Conservation (phyloP, 2,888 invertebrate species). For the Eilema griseolum region DNA sequence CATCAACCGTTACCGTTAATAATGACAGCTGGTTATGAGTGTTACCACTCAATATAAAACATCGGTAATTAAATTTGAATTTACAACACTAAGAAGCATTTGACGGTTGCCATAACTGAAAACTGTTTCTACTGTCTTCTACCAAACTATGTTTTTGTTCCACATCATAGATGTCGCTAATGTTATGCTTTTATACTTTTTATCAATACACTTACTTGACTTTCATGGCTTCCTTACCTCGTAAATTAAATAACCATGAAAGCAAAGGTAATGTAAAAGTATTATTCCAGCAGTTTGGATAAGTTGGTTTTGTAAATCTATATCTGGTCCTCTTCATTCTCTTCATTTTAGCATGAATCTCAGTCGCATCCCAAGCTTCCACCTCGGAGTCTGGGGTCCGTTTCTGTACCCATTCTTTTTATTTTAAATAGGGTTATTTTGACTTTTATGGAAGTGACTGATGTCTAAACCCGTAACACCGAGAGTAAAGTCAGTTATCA, state of each 20-base stretch:
- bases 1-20: conserved; percentile 66
- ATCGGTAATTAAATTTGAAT: not conserved
- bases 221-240: not conserved
- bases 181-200: not conserved
- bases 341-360: too few species aligned
- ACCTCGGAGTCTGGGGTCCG: too few species aligned
- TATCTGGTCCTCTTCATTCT: too few species aligned
- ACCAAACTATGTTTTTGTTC: not conserved
- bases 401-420: not conserved
- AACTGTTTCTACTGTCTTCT: not conserved
- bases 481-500: not conserved
- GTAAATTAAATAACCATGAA: not conserved
- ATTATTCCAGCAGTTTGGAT: too few species aligned
- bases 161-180: not conserved
- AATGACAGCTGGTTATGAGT: conserved; percentile 43
- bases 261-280: too few species aligned
- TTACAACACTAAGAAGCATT: not conserved
- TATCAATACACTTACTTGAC: too few species aligned
- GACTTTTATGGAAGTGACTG: not conserved
- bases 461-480: not conserved
- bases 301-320: too few species aligned
- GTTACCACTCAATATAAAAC: conserved; percentile 39
- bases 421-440: not conserved
- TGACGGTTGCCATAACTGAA: not conserved
- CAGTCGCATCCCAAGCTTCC: too few species aligned